Evolutionary conservation across 2,797 vertebrate genomes (phyloP).

Genomic region (Rhinophrynus dorsalis): DNA sequence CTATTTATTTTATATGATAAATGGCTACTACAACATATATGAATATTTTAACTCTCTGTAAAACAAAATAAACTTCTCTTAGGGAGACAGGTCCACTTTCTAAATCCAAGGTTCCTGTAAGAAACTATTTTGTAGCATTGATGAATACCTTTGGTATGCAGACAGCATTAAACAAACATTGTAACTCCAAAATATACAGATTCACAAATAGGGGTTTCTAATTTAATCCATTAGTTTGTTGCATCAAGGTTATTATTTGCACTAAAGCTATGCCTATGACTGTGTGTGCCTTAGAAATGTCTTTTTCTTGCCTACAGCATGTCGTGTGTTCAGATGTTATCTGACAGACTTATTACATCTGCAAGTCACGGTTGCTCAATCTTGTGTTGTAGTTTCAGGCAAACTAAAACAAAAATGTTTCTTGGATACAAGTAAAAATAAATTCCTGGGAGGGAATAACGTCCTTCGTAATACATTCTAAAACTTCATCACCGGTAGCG

Average conservation of each 20-base stretch:
- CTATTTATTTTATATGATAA: no score
- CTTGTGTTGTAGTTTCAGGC: slow-evolving; percentile 42
- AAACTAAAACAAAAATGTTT: slow-evolving; percentile 3
- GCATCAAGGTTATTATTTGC: slow-evolving; percentile 1
- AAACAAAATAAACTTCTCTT: no score
- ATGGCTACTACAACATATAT: no score
- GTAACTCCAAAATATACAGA: background rate
- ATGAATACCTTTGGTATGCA: background rate
- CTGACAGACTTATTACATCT: slow-evolving; percentile 13
- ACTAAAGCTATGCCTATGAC: slow-evolving; percentile 13
- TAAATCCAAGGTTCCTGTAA: background rate
- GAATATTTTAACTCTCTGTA: no score
- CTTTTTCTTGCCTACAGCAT: slow-evolving; percentile 18
- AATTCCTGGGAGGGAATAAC: slow-evolving; percentile 24
- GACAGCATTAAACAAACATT: slow-evolving; percentile 1
- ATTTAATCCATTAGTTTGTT: slow-evolving; percentile 8
- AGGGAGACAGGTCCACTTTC: no score
- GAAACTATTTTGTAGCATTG: background rate
- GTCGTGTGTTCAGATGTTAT: slow-evolving; percentile 34
- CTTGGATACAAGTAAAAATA: slow-evolving; percentile 32
- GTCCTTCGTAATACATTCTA: slow-evolving; percentile 24
- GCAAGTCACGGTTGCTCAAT: slow-evolving; percentile 41
- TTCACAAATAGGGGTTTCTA: background rate
- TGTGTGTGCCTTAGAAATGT: no score
- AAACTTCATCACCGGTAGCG: slow-evolving; percentile 11